Evolutionary conservation across 2,113 vertebrate genomes (phyloP).

Genomic region (Nycticryphes semicollaris): DNA sequence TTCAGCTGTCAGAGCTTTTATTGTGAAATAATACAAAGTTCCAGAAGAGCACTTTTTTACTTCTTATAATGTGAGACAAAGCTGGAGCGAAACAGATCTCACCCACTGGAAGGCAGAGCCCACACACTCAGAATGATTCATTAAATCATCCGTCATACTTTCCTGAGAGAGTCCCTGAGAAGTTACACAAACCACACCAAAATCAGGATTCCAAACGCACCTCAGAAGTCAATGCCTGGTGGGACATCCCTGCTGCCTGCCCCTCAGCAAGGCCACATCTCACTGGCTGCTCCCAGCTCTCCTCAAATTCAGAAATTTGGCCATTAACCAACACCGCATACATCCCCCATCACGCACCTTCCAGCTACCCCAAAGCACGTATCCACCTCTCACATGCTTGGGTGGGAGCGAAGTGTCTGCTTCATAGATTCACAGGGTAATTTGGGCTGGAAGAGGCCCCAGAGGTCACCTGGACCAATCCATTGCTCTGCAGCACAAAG

Average conservation of each 20-base stretch:
- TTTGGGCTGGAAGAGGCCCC: neutral
- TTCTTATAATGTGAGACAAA: constrained; percentile 37
- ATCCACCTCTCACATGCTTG: neutral
- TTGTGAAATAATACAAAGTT: constrained; percentile 41
- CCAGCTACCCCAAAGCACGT: accelerated
- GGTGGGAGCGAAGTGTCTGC: neutral
- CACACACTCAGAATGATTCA: constrained; percentile 48
- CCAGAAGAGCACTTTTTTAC: constrained; percentile 6
- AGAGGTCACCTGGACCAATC: neutral
- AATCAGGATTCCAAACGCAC: neutral
- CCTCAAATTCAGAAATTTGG: neutral
- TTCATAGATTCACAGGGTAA: neutral
- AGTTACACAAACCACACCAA: neutral
- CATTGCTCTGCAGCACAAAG: neutral
- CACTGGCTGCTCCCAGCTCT: neutral
- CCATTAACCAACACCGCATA: too few species aligned
- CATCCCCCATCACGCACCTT: neutral
- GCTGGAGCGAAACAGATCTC: constrained; percentile 48
- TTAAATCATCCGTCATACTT: neutral
- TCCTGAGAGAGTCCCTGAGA: neutral
- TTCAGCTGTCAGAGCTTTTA: constrained; percentile 52
- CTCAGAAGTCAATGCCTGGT: neutral
- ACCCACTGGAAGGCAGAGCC: constrained; percentile 56
- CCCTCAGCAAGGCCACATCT: accelerated
- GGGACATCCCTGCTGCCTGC: neutral